Evolutionary conservation across 2,888 invertebrate species (phyloP), one percentile per base, ranked within the genome.

Genomic region (Ophonus ardosiacus): DNA sequence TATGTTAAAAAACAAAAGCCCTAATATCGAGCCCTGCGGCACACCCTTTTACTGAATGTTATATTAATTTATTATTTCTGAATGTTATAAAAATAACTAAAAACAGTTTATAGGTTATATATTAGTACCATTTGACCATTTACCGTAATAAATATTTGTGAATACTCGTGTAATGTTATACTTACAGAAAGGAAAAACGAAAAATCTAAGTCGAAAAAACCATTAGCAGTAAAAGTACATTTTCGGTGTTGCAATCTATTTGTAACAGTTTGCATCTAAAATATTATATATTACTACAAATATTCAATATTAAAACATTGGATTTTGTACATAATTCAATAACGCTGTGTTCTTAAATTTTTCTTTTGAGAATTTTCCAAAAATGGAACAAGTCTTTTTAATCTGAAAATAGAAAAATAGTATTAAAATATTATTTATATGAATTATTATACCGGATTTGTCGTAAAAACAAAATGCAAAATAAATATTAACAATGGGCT

Each of bases 361-460:
- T 59, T 59, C 59, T 15, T 59, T 59, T 59, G 43, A 51, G 6
- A 17, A 38, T 38, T 38, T 68, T 15, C 7, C 4, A 68, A 68
- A 68, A 24, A 40, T 68, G 7, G 24, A 31, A 13, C 68, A 13
- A 5, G 68, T 68, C 0, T 15, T 38, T 31, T 7, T 15, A n/a
- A 68, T 68, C 68, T 68, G 15, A 7, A 68, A 68, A n/a, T 6
- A 68, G n/a, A 68, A 31, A 6, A 15, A 68, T 31, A 68, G 8
- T 3, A 21, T 63, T 63, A 7, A 59, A 59, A 8, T 4, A 6
- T 24, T 4, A 6, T 24, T 24, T 24, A 6, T 24, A 21, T 21
- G 24, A 63, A 63, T 18, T 18, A 24, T 7, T 18, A 0, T 24
- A 63, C 63, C 63, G 24, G 21, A 10, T 63, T 63, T 13, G 63